Conservation (phyloP, 2,888 invertebrate species). For the Sepiola atlantica region DNA sequence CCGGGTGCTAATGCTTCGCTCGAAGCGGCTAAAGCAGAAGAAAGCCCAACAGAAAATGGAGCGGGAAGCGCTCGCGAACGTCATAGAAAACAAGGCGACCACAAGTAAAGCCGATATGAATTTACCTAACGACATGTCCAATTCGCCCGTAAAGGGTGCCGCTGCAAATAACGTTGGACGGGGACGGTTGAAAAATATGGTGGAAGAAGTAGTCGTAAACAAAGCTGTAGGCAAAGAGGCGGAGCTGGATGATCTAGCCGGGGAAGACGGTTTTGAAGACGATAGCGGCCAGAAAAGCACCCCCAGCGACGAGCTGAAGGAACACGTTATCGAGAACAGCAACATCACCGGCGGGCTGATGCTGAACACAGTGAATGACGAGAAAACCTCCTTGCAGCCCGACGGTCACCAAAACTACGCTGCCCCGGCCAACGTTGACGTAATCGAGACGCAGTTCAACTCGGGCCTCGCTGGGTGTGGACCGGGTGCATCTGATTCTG, state of each 20-base stretch:
- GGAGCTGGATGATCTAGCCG: constrained; percentile 60
- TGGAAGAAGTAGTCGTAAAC: constrained; percentile 46
- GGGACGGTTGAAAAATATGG: not conserved
- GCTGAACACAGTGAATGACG: constrained; percentile 89
- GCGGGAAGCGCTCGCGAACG: constrained; percentile 62
- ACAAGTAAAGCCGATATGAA: constrained; percentile 48
- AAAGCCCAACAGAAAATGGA: constrained; percentile 64
- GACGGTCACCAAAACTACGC: constrained; percentile 90
- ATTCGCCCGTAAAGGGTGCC: constrained; percentile 3
- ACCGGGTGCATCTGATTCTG: constrained; percentile 34
- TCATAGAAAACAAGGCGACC: constrained; percentile 67
- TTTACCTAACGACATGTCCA: constrained; percentile 24
- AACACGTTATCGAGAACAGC: constrained; percentile 81
- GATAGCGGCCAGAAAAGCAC: constrained; percentile 59
- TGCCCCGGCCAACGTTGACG: constrained; percentile 72
- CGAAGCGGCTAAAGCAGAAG: constrained; percentile 61
- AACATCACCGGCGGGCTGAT: constrained; percentile 87
- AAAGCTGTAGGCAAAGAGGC: constrained; percentile 49
- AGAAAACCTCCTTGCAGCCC: constrained; percentile 69
- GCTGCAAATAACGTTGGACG: constrained; percentile 39
- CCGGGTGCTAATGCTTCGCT: constrained; percentile 81
- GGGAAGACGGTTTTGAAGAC: constrained; percentile 61
- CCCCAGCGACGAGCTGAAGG: constrained; percentile 56
- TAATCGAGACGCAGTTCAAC: constrained; percentile 60
- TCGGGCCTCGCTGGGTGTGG: constrained; percentile 47